phyloP scores from a whole-genome alignment of 2,113 vertebrate species.

The Cinclus mexicanus region DNA sequence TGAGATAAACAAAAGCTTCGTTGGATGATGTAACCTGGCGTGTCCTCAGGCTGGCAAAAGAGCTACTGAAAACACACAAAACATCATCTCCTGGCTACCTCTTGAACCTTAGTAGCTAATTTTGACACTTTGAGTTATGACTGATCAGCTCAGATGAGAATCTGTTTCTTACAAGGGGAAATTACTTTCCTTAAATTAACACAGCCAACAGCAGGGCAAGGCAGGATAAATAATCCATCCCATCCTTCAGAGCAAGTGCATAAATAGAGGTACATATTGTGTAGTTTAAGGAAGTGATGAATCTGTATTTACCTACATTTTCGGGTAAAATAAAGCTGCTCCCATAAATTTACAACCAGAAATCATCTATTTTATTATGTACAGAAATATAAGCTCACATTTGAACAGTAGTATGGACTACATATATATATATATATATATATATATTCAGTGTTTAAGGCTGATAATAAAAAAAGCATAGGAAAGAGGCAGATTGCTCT shows the following conservation, averaged over 20 bases:
- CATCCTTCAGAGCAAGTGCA: not conserved
- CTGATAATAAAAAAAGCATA: not conserved
- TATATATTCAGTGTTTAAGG: not conserved
- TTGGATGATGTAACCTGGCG: not conserved
- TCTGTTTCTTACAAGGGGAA: not conserved
- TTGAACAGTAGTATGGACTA: not conserved
- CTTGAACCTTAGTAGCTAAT: not conserved
- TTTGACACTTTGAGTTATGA: not conserved
- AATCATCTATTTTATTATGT: not conserved
- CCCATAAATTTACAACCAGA: not conserved
- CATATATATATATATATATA: too few species aligned
- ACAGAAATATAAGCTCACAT: not conserved
- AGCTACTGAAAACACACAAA: not conserved
- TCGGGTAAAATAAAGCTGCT: not conserved
- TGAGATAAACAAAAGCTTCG: not conserved
- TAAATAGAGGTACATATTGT: not conserved
- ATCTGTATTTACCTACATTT: not conserved
- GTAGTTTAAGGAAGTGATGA: not conserved
- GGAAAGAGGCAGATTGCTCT: not conserved
- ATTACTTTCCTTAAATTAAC: not conserved
- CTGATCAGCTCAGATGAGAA: not conserved
- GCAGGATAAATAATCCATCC: not conserved
- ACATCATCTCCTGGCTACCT: not conserved
- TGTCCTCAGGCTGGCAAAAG: not conserved
- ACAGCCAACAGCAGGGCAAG: not conserved